phyloP scores from a whole-genome alignment of 2,797 vertebrate species.

The Gymnoscopelus braueri region DNA sequence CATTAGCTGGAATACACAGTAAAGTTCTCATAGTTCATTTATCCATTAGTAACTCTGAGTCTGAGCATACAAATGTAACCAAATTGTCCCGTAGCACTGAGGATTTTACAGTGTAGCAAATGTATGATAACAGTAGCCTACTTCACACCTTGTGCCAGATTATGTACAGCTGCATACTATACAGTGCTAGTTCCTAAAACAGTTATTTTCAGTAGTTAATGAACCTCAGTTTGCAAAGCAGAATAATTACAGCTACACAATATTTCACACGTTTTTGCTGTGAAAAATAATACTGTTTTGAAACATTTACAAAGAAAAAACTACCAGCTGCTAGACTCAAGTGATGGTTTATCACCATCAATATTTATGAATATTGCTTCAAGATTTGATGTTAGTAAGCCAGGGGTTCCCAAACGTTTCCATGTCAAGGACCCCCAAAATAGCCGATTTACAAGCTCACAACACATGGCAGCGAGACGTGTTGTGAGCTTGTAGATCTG shows the following conservation, averaged over 20 bases:
- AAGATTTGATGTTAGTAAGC: neutral
- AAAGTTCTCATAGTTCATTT: too few relatives aligned
- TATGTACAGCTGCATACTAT: neutral
- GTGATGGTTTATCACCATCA: conserved; percentile 19
- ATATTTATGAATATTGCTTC: conserved; percentile 12
- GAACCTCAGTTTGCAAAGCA: conserved; percentile 1
- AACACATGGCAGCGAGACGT: too few relatives aligned
- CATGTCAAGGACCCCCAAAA: too few relatives aligned
- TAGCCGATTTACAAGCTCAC: too few relatives aligned
- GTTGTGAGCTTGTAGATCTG: too few relatives aligned
- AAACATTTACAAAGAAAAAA: neutral
- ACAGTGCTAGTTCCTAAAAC: neutral
- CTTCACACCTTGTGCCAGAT: neutral
- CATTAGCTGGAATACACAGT: too few relatives aligned
- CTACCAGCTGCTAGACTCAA: neutral
- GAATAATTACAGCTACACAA: neutral
- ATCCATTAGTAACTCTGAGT: too few relatives aligned
- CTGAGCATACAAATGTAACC: too few relatives aligned
- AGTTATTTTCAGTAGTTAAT: neutral
- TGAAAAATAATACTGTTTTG: neutral
- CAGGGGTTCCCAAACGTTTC: too few relatives aligned
- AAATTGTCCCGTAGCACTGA: too few relatives aligned
- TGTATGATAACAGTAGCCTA: conserved; percentile 13
- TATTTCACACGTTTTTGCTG: neutral
- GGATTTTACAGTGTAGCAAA: neutral